Percentiles rank a stretch among this genome's conserved stretches.
Conservation (phyloP, 2,888 invertebrate genomes). For the Melitaea athalia region DNA sequence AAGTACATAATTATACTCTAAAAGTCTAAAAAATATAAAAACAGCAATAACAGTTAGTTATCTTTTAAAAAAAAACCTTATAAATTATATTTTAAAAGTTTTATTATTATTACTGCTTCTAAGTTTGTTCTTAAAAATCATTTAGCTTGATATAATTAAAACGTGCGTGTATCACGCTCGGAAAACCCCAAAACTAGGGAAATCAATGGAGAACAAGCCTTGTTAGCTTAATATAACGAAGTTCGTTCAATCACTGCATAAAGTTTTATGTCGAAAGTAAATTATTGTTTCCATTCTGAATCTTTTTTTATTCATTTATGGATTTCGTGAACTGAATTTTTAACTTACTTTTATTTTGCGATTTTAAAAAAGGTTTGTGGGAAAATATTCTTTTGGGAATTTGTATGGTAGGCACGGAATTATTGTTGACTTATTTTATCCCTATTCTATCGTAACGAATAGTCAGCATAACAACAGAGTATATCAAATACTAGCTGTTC, state of each 20-base stretch:
- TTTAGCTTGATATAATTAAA: constrained; percentile 38
- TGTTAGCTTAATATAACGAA: constrained; percentile 8
- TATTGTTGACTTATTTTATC: not conserved
- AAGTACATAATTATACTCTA: too few relatives aligned
- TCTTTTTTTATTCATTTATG: not conserved
- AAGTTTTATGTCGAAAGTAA: not conserved
- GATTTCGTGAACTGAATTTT: constrained; percentile 5
- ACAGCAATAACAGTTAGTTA: not conserved
- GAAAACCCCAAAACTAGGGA: constrained; percentile 45
- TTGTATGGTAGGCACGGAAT: not conserved
- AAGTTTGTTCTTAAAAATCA: constrained; percentile 9
- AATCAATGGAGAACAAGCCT: constrained; percentile 51
- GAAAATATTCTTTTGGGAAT: not conserved
- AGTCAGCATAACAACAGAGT: too few relatives aligned
- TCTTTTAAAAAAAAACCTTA: not conserved
- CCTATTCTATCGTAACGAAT: too few relatives aligned
- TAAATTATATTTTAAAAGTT: not conserved
- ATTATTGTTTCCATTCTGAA: not conserved
- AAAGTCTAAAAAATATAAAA: too few relatives aligned
- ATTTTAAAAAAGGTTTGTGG: not conserved
- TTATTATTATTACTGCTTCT: not conserved
- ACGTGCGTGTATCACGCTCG: constrained; percentile 65
- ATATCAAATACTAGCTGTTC: too few relatives aligned
- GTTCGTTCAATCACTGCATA: constrained; percentile 4
- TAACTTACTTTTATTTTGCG: not conserved